Percentiles rank a stretch among this genome's conserved stretches.
Conservation (phyloP, 2,797 vertebrate genomes). For the Orestias chungarensis region DNA sequence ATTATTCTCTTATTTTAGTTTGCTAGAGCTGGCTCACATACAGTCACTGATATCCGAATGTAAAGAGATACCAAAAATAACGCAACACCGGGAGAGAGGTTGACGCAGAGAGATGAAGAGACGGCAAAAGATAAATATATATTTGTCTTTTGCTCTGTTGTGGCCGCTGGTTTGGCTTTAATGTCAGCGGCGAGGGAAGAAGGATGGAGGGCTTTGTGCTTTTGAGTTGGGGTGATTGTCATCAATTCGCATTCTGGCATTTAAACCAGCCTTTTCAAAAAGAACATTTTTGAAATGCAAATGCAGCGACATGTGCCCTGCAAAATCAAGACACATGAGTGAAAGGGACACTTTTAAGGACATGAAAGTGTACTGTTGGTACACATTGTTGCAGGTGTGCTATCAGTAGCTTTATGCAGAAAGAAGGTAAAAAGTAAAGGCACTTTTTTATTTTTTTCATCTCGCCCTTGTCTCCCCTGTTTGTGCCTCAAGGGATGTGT, state of each 20-base stretch:
- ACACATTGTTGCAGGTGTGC: constrained; percentile 56
- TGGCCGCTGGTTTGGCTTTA: constrained; percentile 79
- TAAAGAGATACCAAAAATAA: constrained; percentile 76
- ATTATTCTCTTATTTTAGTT: constrained; percentile 75
- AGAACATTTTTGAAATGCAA: constrained; percentile 86
- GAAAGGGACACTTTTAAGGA: constrained; percentile 74
- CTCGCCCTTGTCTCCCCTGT: constrained; percentile 66
- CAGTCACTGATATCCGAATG: constrained; percentile 75
- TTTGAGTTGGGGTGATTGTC: constrained; percentile 81
- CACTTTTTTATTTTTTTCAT: constrained; percentile 60
- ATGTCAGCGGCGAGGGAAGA: constrained; percentile 75
- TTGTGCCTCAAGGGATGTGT: constrained; percentile 65
- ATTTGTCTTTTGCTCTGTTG: constrained; percentile 77
- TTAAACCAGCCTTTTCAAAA: constrained; percentile 85
- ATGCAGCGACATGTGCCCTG: constrained; percentile 77
- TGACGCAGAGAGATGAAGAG: constrained; percentile 45
- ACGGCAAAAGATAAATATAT: constrained; percentile 57
- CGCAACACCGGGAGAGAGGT: constrained; percentile 46
- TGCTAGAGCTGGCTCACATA: constrained; percentile 56
- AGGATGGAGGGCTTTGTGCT: constrained; percentile 50
- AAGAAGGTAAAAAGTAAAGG: constrained; percentile 30
- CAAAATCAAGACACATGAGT: constrained; percentile 72
- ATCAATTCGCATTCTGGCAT: constrained; percentile 85
- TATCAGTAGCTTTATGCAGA: constrained; percentile 72
- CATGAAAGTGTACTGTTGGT: constrained; percentile 62